These are phyloP conservation scores for Druon quercuslanigerum DNA, from an alignment of 1,140 invertebrate species.

Conservation along the genomic window DNA sequence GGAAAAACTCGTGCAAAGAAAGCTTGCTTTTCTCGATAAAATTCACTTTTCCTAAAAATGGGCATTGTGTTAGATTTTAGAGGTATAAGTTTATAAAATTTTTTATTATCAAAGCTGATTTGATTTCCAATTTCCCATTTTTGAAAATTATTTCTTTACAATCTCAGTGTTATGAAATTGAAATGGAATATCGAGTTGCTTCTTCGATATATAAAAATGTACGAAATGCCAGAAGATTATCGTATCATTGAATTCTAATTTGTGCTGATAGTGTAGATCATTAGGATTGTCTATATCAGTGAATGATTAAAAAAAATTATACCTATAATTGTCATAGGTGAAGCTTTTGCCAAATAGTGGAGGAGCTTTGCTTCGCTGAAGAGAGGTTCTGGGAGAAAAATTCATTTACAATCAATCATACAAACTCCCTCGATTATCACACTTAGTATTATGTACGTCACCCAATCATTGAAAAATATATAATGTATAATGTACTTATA, in stretches of 20 bases:
- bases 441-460: not conserved
- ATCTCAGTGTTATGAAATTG: not conserved
- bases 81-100: slow-evolving; percentile 54
- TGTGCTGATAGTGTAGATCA: not conserved
- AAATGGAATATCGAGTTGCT: not conserved
- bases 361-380: slow-evolving; percentile 20
- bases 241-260: not conserved
- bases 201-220: slow-evolving; percentile 14
- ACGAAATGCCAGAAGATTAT: slow-evolving; percentile 10
- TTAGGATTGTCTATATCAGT: slow-evolving; percentile 21
- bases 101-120: slow-evolving; percentile 54
- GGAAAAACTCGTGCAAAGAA: slow-evolving; percentile 61
- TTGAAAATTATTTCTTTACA: not conserved
- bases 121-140: slow-evolving; percentile 1
- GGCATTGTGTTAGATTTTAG: slow-evolving; percentile 39
- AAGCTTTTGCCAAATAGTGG: not conserved
- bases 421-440: slow-evolving; percentile 7
- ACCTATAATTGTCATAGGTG: not conserved
- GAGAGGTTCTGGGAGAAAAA: not conserved
- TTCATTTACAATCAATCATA: slow-evolving; percentile 11
- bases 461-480: slow-evolving; percentile 22
- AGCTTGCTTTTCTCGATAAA: slow-evolving; percentile 36
- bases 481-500: slow-evolving; percentile 5
- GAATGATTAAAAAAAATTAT: not conserved
- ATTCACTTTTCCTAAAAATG: slow-evolving; percentile 36